Evolutionary conservation across 2,888 invertebrate genomes (phyloP).

Genomic region (Apodemia mormo): DNA sequence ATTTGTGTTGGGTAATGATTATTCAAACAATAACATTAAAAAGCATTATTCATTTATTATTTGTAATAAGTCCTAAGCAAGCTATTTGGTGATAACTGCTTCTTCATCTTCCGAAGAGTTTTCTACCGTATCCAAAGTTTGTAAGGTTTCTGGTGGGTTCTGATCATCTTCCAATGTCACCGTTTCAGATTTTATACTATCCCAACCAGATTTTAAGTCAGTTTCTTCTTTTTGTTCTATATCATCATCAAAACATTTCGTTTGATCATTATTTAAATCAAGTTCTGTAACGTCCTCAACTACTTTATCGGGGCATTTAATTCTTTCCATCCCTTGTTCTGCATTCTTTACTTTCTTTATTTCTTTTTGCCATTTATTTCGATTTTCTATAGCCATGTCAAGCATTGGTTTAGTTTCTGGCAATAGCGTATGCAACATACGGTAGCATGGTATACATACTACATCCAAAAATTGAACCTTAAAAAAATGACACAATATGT

Average conservation of each 20-base stretch:
- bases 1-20: background rate
- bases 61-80: background rate
- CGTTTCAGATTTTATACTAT: conserved; percentile 38
- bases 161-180: conserved; percentile 48
- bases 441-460: conserved; percentile 92
- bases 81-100: conserved; percentile 39
- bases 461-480: conserved; percentile 90
- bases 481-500: conserved; percentile 29
- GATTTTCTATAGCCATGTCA: conserved; percentile 83
- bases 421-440: conserved; percentile 84
- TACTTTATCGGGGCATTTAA: conserved; percentile 25
- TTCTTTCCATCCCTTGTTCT: conserved; percentile 21
- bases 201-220: conserved; percentile 30
- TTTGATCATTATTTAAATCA: conserved; percentile 22
- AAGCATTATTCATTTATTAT: background rate
- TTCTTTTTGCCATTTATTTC: conserved; percentile 46
- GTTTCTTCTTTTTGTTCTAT: conserved; percentile 27
- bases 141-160: conserved; percentile 31
- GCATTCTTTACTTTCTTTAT: too few relatives aligned
- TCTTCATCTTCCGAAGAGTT: conserved; percentile 51
- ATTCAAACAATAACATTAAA: background rate
- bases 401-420: conserved; percentile 87
- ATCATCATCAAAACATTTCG: conserved; percentile 18
- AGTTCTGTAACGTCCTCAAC: conserved; percentile 21
- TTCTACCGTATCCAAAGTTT: conserved; percentile 46